Evolutionary conservation across 2,113 vertebrate genomes (phyloP), one percentile per base, ranked within the genome.

Genomic region (Myotis brandtii): DNA sequence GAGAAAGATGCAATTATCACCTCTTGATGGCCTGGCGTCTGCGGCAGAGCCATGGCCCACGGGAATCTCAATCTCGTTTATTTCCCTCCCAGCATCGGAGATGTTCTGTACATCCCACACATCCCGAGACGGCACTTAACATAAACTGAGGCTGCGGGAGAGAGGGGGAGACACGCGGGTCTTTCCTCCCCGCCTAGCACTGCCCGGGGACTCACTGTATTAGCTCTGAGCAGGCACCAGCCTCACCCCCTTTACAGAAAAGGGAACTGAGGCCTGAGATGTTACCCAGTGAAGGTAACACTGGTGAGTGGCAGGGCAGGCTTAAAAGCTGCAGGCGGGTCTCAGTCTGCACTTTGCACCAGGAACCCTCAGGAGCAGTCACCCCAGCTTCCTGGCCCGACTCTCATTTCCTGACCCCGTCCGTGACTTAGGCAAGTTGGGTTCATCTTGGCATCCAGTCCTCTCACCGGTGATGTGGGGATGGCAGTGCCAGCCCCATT

Each of bases 151-250:
- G 52, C 79, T 80, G n/a, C 6, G 4, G 37, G 25, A 75, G 83
- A 20, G 43, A 79, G 1, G 7, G 50, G 81, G 13, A 5, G 30
- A n/a, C 52, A 16, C 0, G 0, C 4, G 40, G 10, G 66, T 27
- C 84, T 64, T n/a, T 8, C 52, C 6, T 56, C 9, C n/a, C 85
- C 20, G 0, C 32, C 16, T 20, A 2, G 7, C 48, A 4, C 8
- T 0, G 72, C 25, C 9, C 1, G 34, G n/a, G 27, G 37, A 16
- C 48, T 23, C 30, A 0, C 66, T 73, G 72, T 30, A 0, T 30
- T 40, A 27, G 14, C 72, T 30, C 72, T 40, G 66, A 82, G 7
- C 67, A 4, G 40, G 43, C 69, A 9, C 32, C 37, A 21, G 66
- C 30, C 4, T 37, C 6, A 14, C 70, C 23, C 56, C 13, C 9